These are phyloP conservation scores for Caranx ignobilis DNA, from an alignment of 2,113 vertebrate species.

Conservation along the genomic window DNA sequence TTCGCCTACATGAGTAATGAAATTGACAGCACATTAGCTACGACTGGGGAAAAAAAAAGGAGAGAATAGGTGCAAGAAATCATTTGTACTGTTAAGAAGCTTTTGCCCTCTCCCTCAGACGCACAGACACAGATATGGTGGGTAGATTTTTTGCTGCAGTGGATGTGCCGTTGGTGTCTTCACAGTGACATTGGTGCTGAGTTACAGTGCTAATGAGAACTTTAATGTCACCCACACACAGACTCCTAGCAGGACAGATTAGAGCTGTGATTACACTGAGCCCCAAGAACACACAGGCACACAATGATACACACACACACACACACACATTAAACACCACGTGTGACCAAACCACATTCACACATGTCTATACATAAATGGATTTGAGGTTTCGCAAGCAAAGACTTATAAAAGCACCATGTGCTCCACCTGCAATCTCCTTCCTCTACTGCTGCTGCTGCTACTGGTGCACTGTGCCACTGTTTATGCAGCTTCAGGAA, in stretches of 20 bases:
- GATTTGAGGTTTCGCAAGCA: constrained; percentile 44
- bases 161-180: constrained; percentile 74
- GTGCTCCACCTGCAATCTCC: constrained; percentile 12
- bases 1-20: constrained; percentile 40
- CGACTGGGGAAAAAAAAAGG: constrained; percentile 32
- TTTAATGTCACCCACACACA: constrained; percentile 81
- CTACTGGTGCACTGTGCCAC: constrained; percentile 10
- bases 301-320: constrained; percentile 35
- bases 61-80: constrained; percentile 34
- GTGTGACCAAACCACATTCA: constrained; percentile 25
- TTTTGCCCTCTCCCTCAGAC: constrained; percentile 38
- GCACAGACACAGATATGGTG: constrained; percentile 36
- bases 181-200: constrained; percentile 78
- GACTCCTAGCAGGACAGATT: constrained; percentile 75
- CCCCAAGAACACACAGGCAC: constrained; percentile 58
- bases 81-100: constrained; percentile 36
- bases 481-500: constrained; percentile 9
- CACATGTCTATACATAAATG: constrained; percentile 39
- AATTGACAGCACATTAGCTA: constrained; percentile 28
- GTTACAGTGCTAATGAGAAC: constrained; percentile 82
- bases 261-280: constrained; percentile 76
- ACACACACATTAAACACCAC: constrained; percentile 40
- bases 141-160: constrained; percentile 62
- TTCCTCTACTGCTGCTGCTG: constrained; percentile 7
- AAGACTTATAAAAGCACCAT: constrained; percentile 39